These are phyloP conservation scores for Diploscapter pachys DNA, from an alignment of 1,140 invertebrate species.

Conservation along the genomic window DNA sequence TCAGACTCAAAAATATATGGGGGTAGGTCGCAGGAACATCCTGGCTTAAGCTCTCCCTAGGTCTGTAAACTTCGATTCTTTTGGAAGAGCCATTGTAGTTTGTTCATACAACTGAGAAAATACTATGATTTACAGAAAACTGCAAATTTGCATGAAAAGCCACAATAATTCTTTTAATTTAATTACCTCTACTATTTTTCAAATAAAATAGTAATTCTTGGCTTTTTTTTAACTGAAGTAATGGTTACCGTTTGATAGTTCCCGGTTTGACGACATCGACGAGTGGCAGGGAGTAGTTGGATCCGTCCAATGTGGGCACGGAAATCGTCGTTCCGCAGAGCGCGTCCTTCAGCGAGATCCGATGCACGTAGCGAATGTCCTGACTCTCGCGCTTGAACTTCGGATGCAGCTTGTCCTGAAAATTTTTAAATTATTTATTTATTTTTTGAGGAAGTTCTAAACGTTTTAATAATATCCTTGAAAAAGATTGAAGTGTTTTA, in stretches of 20 bases:
- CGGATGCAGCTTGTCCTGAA: conserved; percentile 85
- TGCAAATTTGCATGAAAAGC: no score
- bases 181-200: no score
- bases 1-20: not conserved
- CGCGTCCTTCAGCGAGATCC: conserved; percentile 80
- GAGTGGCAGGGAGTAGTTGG: conserved; percentile 78
- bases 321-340: conserved; percentile 64
- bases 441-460: no score
- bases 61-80: no score
- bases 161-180: no score
- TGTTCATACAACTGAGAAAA: no score
- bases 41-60: no score
- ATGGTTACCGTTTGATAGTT: conserved; percentile 71
- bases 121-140: no score
- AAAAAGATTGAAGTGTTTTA: no score
- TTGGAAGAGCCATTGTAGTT: no score
- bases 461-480: no score
- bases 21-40: no score
- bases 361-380: conserved; percentile 81
- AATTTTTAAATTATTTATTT: not conserved
- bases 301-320: conserved; percentile 83
- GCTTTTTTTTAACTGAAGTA: not conserved
- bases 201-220: not conserved
- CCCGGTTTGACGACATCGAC: conserved; percentile 87
- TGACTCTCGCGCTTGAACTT: conserved; percentile 89